phyloP scores from a whole-genome alignment of 2,888 invertebrate genomes.

The Epiblema foenella region DNA sequence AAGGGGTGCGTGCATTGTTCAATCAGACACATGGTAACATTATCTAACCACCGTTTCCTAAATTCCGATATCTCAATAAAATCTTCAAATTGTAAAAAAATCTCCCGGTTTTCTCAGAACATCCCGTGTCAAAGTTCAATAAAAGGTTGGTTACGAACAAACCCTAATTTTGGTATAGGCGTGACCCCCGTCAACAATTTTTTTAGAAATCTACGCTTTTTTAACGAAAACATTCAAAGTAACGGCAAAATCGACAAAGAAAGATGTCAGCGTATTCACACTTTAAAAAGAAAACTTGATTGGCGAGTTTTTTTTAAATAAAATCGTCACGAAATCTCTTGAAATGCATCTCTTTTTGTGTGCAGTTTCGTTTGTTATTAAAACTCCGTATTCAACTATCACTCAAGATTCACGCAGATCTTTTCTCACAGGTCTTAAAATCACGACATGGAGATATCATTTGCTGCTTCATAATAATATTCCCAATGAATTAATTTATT shows the following conservation, averaged over 20 bases:
- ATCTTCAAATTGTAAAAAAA: conserved; percentile 64
- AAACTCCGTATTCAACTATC: conserved; percentile 63
- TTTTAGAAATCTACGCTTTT: conserved; percentile 78
- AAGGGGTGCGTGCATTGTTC: conserved; percentile 69
- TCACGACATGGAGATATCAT: conserved; percentile 5
- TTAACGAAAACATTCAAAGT: conserved; percentile 65
- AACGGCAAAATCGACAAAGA: conserved; percentile 76
- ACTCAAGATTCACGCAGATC: conserved; percentile 60
- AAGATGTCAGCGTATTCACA: conserved; percentile 74
- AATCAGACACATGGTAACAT: conserved; percentile 64
- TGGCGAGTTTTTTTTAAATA: conserved; percentile 74
- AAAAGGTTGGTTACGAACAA: conserved; percentile 77
- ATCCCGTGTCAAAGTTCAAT: conserved; percentile 82
- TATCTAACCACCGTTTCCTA: conserved; percentile 78
- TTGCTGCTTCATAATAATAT: conserved; percentile 16
- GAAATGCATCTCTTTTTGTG: conserved; percentile 69
- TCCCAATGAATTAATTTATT: conserved; percentile 22
- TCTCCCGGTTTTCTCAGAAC: conserved; percentile 75
- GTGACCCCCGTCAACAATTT: conserved; percentile 83
- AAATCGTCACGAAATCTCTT: conserved; percentile 71
- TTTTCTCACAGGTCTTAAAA: conserved; percentile 72
- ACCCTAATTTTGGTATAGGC: conserved; percentile 81
- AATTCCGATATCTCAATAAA: conserved; percentile 77
- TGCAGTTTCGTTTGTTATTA: conserved; percentile 59
- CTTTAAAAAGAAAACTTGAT: conserved; percentile 82